phyloP scores from a whole-genome alignment of 1,140 invertebrate species.

The Procambarus virginalis region DNA sequence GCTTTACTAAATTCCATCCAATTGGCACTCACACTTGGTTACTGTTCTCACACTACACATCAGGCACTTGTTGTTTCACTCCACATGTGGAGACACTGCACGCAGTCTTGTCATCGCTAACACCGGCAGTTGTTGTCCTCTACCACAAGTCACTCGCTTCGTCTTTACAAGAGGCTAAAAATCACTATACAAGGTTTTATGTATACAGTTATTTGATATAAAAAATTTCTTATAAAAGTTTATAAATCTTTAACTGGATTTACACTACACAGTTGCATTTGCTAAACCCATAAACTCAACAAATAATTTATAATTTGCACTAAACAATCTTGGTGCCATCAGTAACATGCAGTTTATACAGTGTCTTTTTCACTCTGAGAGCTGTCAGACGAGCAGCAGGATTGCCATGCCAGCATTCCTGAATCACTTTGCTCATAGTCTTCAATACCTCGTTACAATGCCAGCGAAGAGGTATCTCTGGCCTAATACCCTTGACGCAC shows the following conservation, averaged over 20 bases:
- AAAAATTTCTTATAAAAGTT: background rate
- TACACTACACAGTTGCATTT: background rate
- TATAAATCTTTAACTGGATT: slow-evolving; percentile 1
- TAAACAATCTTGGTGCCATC: slow-evolving; percentile 65
- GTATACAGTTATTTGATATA: background rate
- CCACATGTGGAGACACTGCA: slow-evolving; percentile 28
- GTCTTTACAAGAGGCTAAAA: slow-evolving; percentile 11
- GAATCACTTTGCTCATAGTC: slow-evolving; percentile 86
- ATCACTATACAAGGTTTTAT: slow-evolving; percentile 16
- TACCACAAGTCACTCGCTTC: background rate
- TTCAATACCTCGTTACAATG: slow-evolving; percentile 78
- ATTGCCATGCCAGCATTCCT: slow-evolving; percentile 94
- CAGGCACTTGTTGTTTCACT: slow-evolving; percentile 26
- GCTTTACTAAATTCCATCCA: slow-evolving; percentile 10
- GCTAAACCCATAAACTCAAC: slow-evolving; percentile 7
- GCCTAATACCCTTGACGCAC: slow-evolving; percentile 86
- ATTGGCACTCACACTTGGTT: slow-evolving; percentile 10
- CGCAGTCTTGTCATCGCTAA: slow-evolving; percentile 3
- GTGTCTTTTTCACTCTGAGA: slow-evolving; percentile 93
- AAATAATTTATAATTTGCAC: slow-evolving; percentile 34
- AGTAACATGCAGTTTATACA: slow-evolving; percentile 79
- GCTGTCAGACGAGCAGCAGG: slow-evolving; percentile 91
- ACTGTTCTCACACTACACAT: slow-evolving; percentile 7
- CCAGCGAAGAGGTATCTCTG: slow-evolving; percentile 94
- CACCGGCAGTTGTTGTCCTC: background rate